Evolutionary conservation across 2,888 invertebrate genomes (phyloP).

Genomic region (Sericinus montela): DNA sequence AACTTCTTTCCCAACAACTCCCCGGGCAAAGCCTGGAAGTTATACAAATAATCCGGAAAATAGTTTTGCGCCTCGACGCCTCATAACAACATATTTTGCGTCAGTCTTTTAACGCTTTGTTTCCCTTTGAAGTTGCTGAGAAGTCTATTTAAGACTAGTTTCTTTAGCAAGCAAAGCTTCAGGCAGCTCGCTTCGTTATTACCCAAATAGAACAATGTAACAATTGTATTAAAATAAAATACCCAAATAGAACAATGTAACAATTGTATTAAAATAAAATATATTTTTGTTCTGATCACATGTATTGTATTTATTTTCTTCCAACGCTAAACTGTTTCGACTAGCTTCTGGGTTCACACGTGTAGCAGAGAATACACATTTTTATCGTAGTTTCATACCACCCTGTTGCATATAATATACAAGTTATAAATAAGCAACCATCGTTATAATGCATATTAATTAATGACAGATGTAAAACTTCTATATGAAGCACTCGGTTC

Average conservation of each 20-base stretch:
- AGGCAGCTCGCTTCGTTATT: constrained; percentile 23
- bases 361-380: no score
- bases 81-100: constrained; percentile 48
- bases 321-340: no score
- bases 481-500: no score
- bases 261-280: no score
- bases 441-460: no score
- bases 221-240: not conserved
- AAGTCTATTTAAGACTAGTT: constrained; percentile 35
- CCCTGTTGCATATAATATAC: no score
- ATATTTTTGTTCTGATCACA: no score
- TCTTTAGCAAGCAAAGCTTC: constrained; percentile 24
- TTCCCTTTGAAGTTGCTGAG: constrained; percentile 30
- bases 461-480: no score
- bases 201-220: constrained; percentile 1
- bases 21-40: constrained; percentile 44
- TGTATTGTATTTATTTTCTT: no score
- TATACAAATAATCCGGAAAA: constrained; percentile 52
- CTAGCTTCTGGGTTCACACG: no score
- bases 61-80: constrained; percentile 44
- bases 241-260: constrained; percentile 1
- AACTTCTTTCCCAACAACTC: constrained; percentile 50
- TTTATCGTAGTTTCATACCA: no score
- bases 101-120: constrained; percentile 36
- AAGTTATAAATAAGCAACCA: no score